Percentiles rank a stretch among this genome's conserved stretches.
Evolutionary conservation across 2,888 invertebrate species (phyloP).

Genomic region (Crossocerus cetratus): DNA sequence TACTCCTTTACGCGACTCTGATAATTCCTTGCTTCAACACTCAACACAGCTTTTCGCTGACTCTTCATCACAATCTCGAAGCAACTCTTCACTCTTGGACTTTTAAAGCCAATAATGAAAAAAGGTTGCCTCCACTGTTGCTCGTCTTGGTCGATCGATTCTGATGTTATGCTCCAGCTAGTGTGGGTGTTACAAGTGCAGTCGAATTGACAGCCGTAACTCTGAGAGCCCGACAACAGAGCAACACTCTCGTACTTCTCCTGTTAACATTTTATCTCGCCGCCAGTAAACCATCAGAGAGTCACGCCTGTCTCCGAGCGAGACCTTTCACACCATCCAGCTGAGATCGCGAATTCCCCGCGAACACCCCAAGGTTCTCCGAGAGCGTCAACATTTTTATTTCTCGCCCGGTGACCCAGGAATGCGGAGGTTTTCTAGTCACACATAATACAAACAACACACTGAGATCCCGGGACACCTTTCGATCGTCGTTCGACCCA

Average conservation of each 20-base stretch:
- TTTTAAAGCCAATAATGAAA: too few relatives aligned
- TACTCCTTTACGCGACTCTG: too few relatives aligned
- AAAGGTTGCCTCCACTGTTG: too few relatives aligned
- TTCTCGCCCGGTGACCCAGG: neutral
- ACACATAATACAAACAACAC: too few relatives aligned
- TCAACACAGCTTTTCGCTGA: too few relatives aligned
- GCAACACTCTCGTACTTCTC: neutral
- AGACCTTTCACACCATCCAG: constrained; percentile 17
- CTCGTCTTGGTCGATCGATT: neutral
- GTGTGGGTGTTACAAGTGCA: neutral
- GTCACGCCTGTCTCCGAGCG: constrained; percentile 57
- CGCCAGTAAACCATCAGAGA: constrained; percentile 49
- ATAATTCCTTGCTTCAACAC: too few relatives aligned
- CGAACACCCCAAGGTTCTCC: constrained; percentile 40
- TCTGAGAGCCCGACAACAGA: neutral
- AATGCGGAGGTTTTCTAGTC: too few relatives aligned
- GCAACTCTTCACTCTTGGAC: too few relatives aligned
- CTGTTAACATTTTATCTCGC: constrained; percentile 38
- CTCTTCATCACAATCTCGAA: too few relatives aligned
- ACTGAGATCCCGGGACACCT: too few relatives aligned
- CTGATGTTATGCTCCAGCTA: neutral
- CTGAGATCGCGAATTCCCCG: constrained; percentile 26
- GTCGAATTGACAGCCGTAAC: neutral
- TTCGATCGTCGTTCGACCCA: too few relatives aligned
- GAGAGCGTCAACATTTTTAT: constrained; percentile 3